Evolutionary conservation across 1,140 invertebrate genomes (phyloP), one percentile per base, ranked within the genome.

Genomic region (Tetramorium alpestre): DNA sequence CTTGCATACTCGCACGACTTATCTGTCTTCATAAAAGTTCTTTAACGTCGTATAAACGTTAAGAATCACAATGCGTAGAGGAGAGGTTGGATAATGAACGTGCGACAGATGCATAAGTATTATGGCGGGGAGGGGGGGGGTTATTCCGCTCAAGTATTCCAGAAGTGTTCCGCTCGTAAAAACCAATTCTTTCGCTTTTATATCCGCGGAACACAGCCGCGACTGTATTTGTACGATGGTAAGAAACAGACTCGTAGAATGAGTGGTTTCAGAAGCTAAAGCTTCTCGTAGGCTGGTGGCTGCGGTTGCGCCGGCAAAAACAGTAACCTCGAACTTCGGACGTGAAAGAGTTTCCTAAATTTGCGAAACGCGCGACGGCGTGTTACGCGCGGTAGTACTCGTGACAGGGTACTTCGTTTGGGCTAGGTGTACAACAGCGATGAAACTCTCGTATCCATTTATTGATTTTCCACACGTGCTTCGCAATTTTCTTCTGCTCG

Each of bases 151-250:
- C 85, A 58, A 51, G 88, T 88, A 92, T 92, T 90, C 91, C 44
- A 87, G 67, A 76, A 90, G 85, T 91, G 91, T 91, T 72, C 85
- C 67, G 58, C 72, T 92, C 90, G 89, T 92, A 92, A 92, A 93
- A 92, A 87, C 77, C 88, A 91, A 92, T 92, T 88, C 89, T 92
- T 92, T 88, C 88, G 81, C 85, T 91, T 91, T 90, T 92, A 90
- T 90, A 87, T 81, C 54, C 76, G 72, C 72, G 75, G 33, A 81
- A 81, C 69, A 56, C 60, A 85, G 69, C 47, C 72, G 58, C 65
- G 49, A 33, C 67, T 56, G 28, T 47, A 41, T 77, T 62, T 60
- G 33, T 62, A 41, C 64, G 33, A 67, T 6, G 88, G 72, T 38
- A 58, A 73, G 88, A 85, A 85, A 76, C 65, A 60, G 51, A 22